Conservation (phyloP, 1,140 invertebrate species). For the Drusus annulatus region DNA sequence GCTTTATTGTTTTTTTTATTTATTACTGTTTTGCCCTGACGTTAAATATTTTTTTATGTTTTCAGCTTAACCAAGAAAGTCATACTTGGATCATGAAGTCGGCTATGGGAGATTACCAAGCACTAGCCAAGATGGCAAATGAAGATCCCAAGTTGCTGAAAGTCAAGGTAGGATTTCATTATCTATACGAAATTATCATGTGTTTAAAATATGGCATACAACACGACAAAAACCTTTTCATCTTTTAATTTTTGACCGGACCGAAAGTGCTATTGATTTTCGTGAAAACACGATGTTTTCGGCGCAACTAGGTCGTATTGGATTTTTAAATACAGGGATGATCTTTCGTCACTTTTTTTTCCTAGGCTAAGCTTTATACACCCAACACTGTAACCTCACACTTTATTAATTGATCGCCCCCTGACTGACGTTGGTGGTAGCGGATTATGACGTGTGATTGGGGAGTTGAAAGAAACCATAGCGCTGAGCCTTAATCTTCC, state of each 20-base stretch:
- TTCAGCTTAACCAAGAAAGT: constrained; percentile 76
- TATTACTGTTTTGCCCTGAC: neutral
- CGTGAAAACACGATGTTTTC: too few relatives aligned
- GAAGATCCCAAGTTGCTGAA: constrained; percentile 86
- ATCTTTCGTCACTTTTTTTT: too few relatives aligned
- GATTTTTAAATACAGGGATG: too few relatives aligned
- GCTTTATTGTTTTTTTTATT: too few relatives aligned
- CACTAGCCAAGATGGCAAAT: constrained; percentile 84
- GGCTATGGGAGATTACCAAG: constrained; percentile 86
- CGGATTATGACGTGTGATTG: constrained; percentile 21
- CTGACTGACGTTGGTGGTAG: constrained; percentile 19
- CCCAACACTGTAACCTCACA: constrained; percentile 3
- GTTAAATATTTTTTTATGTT: constrained; percentile 44
- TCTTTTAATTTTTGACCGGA: too few relatives aligned
- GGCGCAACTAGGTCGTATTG: neutral
- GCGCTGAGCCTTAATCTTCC: neutral
- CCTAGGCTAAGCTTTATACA: neutral
- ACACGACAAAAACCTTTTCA: too few relatives aligned
- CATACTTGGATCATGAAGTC: constrained; percentile 89
- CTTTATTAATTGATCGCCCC: constrained; percentile 19
- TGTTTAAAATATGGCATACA: too few relatives aligned
- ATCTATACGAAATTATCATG: too few relatives aligned
- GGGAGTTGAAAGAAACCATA: neutral
- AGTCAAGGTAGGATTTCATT: constrained; percentile 80
- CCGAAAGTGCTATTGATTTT: too few relatives aligned